phyloP scores from a whole-genome alignment of 2,888 invertebrate species.

The Melanchra persicariae region DNA sequence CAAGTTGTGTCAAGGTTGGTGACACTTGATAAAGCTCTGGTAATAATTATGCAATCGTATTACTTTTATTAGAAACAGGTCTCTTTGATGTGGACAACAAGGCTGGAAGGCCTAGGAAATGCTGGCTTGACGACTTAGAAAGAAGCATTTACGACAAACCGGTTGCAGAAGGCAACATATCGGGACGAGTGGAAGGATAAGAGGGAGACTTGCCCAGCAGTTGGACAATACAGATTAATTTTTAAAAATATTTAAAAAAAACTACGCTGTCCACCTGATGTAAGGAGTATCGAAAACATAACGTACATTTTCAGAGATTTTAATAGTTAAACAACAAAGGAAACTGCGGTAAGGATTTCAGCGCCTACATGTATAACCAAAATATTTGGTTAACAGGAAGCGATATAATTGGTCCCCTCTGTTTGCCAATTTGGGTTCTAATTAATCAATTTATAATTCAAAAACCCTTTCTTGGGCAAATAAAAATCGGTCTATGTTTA shows the following conservation, averaged over 20 bases:
- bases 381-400: slow-evolving; percentile 22
- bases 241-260: too few relatives aligned
- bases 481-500: slow-evolving; percentile 62
- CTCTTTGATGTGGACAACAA: too few relatives aligned
- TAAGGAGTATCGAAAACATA: too few relatives aligned
- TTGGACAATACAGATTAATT: too few relatives aligned
- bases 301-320: too few relatives aligned
- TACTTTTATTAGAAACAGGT: too few relatives aligned
- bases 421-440: slow-evolving; percentile 55
- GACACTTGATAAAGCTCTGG: slow-evolving; percentile 4
- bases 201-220: too few relatives aligned
- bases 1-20: slow-evolving; percentile 43
- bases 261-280: too few relatives aligned
- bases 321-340: not conserved
- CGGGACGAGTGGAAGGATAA: too few relatives aligned
- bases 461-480: slow-evolving; percentile 63
- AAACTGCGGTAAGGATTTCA: not conserved
- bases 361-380: not conserved
- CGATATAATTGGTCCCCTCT: slow-evolving; percentile 45
- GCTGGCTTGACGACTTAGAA: not conserved
- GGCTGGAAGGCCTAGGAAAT: not conserved
- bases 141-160: too few relatives aligned
- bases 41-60: not conserved
- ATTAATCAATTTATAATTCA: slow-evolving; percentile 53
- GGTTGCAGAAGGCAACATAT: too few relatives aligned